Percentiles rank a stretch among this genome's conserved stretches.
phyloP scores from a whole-genome alignment of 2,797 vertebrate genomes.

The Prunella strophiata region DNA sequence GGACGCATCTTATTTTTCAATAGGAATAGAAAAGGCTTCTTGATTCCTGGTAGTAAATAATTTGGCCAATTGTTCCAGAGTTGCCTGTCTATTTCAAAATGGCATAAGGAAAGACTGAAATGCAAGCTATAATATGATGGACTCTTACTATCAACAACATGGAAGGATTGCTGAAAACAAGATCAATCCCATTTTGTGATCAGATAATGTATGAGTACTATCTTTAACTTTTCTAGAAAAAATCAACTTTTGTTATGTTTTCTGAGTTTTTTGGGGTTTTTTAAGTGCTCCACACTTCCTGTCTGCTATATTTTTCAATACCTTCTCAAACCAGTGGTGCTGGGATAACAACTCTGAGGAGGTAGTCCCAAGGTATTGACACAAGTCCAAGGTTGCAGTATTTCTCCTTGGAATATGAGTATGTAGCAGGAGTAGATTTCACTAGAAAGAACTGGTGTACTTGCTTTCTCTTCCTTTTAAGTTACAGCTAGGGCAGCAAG shows the following conservation, averaged over 20 bases:
- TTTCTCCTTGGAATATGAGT: neutral
- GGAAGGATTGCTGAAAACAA: neutral
- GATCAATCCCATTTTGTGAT: neutral
- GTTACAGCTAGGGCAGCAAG: neutral
- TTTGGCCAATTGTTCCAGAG: neutral
- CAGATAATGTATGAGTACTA: neutral
- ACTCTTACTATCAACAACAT: neutral
- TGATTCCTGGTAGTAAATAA: neutral
- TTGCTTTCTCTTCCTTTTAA: neutral
- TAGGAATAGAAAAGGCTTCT: neutral
- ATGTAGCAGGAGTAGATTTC: neutral
- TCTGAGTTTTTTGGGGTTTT: neutral
- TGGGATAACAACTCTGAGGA: neutral
- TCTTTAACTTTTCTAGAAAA: neutral
- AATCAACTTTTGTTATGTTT: neutral
- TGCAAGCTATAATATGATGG: neutral
- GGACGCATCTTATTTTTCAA: neutral
- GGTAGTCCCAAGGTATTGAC: neutral
- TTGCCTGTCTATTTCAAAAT: neutral
- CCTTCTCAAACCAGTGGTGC: neutral
- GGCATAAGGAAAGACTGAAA: neutral
- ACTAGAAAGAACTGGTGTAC: neutral
- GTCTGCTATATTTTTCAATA: neutral
- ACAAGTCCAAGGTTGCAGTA: neutral
- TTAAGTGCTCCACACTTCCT: neutral